phyloP scores from a whole-genome alignment of 2,113 vertebrate genomes.

The Zootoca vivipara region DNA sequence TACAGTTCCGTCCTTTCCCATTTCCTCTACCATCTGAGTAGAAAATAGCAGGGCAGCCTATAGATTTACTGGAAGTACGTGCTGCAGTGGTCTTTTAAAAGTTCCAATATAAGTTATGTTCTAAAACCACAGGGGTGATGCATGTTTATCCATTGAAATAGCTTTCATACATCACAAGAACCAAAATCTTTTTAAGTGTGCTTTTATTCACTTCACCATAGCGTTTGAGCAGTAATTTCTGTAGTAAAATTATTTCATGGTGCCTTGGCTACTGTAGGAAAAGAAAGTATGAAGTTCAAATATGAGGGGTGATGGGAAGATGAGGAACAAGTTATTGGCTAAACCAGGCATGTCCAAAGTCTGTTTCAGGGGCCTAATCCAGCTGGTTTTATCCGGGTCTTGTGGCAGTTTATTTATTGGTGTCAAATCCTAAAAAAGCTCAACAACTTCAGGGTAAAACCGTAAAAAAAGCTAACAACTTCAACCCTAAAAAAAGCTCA shows the following conservation, averaged over 20 bases:
- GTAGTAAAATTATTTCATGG: not conserved
- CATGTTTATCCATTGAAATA: not conserved
- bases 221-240: not conserved
- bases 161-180: not conserved
- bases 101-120: not conserved
- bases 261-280: not conserved
- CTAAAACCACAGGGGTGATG: not conserved
- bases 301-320: no score
- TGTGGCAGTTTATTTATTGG: no score
- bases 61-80: not conserved
- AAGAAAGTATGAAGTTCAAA: no score
- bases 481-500: no score
- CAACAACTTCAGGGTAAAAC: no score
- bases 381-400: no score
- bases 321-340: no score
- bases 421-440: no score
- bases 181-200: not conserved
- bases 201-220: not conserved
- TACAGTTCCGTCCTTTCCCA: not conserved
- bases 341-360: no score
- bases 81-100: not conserved
- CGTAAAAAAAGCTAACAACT: no score
- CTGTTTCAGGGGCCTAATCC: no score
- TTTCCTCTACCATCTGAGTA: not conserved
- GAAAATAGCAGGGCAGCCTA: not conserved